phyloP scores from a whole-genome alignment of 2,113 vertebrate species.

The Tiliqua scincoides region DNA sequence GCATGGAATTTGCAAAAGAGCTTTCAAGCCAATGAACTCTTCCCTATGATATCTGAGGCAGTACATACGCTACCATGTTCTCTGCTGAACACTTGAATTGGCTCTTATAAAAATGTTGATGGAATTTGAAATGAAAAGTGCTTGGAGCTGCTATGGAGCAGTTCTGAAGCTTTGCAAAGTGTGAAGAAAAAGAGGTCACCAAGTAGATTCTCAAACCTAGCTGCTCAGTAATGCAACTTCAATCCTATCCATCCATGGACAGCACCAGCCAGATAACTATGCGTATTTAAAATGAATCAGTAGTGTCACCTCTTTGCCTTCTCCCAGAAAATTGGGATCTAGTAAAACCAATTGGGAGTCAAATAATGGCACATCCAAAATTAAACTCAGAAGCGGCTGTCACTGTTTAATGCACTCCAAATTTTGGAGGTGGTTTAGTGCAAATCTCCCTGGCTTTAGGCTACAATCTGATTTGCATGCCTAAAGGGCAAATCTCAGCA shows the following conservation, averaged over 20 bases:
- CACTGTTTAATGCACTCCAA: conserved; percentile 38
- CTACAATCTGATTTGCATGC: conserved; percentile 2
- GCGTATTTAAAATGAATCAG: not conserved
- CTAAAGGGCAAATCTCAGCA: not conserved
- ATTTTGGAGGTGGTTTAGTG: not conserved
- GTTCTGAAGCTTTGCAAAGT: not conserved
- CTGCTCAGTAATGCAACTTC: not conserved
- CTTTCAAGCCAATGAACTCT: not conserved
- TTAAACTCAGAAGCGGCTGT: conserved; percentile 46
- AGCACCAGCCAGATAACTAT: not conserved
- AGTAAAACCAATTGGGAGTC: conserved; percentile 5
- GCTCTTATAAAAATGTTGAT: not conserved
- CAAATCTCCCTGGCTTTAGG: not conserved
- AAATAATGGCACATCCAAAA: conserved; percentile 38
- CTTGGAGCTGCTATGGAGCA: not conserved
- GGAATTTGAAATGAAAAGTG: not conserved
- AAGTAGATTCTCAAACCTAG: not conserved
- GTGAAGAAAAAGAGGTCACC: not conserved
- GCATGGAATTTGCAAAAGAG: too few relatives aligned
- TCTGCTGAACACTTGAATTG: not conserved
- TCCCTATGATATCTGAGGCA: not conserved
- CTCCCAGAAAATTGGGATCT: not conserved
- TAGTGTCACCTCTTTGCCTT: not conserved
- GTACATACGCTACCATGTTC: not conserved
- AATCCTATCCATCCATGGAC: not conserved